Conservation (phyloP, 2,888 invertebrate species). For the Lasioglossum calceatum region DNA sequence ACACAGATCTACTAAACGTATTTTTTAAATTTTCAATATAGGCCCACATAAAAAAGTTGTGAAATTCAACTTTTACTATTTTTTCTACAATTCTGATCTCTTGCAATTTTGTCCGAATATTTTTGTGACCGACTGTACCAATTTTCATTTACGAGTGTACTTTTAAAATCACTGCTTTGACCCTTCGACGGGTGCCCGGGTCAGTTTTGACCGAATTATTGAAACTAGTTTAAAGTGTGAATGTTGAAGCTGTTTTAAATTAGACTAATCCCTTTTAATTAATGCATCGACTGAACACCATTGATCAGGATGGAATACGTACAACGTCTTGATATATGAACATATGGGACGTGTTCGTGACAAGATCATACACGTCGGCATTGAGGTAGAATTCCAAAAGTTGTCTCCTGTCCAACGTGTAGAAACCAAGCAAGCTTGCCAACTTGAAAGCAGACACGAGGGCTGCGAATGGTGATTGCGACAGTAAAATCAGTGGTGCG, state of each 20-base stretch:
- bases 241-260: not conserved
- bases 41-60: too few relatives aligned
- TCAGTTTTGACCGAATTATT: too few relatives aligned
- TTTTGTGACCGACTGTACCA: not conserved
- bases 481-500: slow-evolving; percentile 84
- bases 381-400: slow-evolving; percentile 31
- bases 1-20: too few relatives aligned
- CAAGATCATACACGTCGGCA: not conserved
- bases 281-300: not conserved
- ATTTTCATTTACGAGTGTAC: not conserved
- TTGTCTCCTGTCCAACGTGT: slow-evolving; percentile 33
- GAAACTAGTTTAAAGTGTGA: not conserved
- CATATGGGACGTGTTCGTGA: not conserved
- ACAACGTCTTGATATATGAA: fast-evolving
- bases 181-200: too few relatives aligned
- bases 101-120: too few relatives aligned
- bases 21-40: too few relatives aligned
- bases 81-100: too few relatives aligned
- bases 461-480: slow-evolving; percentile 48
- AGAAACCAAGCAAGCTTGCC: slow-evolving; percentile 73
- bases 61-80: too few relatives aligned
- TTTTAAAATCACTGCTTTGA: too few relatives aligned
- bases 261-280: not conserved
- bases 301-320: not conserved
- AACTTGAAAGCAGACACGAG: slow-evolving; percentile 79